These are phyloP conservation scores for Platycheirus rosarum DNA, from an alignment of 2,888 invertebrate genomes.

Conservation along the genomic window DNA sequence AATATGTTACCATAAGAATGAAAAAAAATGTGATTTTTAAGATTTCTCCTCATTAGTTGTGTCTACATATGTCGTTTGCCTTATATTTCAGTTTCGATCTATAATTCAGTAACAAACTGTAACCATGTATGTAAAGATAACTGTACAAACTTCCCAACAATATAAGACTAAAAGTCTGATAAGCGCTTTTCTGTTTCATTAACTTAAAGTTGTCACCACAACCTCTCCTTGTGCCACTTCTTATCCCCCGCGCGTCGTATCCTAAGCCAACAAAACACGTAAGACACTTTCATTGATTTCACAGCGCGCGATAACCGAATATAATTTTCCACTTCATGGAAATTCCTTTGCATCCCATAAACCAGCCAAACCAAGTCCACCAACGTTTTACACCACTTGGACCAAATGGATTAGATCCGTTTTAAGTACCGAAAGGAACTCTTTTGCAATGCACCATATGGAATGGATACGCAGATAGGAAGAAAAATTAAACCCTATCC, in stretches of 20 bases:
- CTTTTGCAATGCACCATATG: conserved; percentile 61
- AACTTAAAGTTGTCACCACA: conserved; percentile 52
- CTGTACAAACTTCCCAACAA: too few relatives aligned
- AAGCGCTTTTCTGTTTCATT: conserved; percentile 55
- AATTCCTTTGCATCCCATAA: conserved; percentile 69
- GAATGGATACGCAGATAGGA: conserved; percentile 43
- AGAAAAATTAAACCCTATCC: conserved; percentile 73
- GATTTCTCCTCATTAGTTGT: too few relatives aligned
- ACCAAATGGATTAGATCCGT: conserved; percentile 72
- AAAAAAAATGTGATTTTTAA: too few relatives aligned
- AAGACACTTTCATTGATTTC: conserved; percentile 72
- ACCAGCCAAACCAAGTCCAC: conserved; percentile 32
- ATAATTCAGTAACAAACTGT: too few relatives aligned
- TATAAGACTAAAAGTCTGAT: conserved; percentile 7
- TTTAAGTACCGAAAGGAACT: conserved; percentile 73
- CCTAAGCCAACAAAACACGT: not conserved
- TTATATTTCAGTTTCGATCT: too few relatives aligned
- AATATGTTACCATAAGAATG: too few relatives aligned
- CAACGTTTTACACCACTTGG: conserved; percentile 54
- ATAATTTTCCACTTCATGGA: conserved; percentile 71
- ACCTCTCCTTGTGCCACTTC: not conserved
- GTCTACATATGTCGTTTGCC: too few relatives aligned
- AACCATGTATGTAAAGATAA: too few relatives aligned
- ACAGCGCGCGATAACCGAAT: conserved; percentile 62
- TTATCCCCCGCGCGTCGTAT: not conserved